Percentiles rank a stretch among this genome's conserved stretches.
Evolutionary conservation across 2,113 vertebrate species (phyloP).

Genomic region (Antigone vipio): DNA sequence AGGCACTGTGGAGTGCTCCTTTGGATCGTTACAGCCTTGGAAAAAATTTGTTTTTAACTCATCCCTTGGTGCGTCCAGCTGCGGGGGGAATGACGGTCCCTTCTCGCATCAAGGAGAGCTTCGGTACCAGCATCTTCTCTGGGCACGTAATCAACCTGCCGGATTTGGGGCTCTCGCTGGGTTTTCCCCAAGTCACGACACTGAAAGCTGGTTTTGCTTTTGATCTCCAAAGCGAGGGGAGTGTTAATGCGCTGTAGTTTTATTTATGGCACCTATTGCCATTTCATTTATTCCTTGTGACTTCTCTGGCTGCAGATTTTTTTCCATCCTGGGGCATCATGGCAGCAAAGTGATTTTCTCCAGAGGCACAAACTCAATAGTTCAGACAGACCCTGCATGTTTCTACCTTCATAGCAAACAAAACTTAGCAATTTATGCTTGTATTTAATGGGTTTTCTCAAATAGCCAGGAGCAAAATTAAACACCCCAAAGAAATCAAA

Average conservation of each 20-base stretch:
- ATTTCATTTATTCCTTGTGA: neutral
- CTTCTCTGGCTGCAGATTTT: neutral
- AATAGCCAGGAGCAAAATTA: neutral
- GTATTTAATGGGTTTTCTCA: neutral
- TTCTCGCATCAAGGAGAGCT: neutral
- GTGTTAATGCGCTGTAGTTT: neutral
- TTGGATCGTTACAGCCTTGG: neutral
- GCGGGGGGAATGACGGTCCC: accelerated
- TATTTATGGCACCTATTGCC: neutral
- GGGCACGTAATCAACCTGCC: neutral
- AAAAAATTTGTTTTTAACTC: neutral
- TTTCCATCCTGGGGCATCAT: neutral
- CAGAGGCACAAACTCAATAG: neutral
- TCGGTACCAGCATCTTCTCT: neutral
- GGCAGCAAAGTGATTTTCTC: neutral
- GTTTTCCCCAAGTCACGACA: neutral
- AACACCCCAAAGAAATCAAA: neutral
- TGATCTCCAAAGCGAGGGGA: neutral
- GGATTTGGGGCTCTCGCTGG: neutral
- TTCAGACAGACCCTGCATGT: neutral
- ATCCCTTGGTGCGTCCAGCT: neutral
- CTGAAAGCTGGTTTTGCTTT: neutral
- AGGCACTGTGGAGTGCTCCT: neutral
- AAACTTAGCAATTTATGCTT: neutral
- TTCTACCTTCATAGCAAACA: neutral